A percentile compares a stretch with the other conserved stretches of the same genome.
phyloP scores from a whole-genome alignment of 92 coral and sea anemone genomes.

The Metridium senile region DNA sequence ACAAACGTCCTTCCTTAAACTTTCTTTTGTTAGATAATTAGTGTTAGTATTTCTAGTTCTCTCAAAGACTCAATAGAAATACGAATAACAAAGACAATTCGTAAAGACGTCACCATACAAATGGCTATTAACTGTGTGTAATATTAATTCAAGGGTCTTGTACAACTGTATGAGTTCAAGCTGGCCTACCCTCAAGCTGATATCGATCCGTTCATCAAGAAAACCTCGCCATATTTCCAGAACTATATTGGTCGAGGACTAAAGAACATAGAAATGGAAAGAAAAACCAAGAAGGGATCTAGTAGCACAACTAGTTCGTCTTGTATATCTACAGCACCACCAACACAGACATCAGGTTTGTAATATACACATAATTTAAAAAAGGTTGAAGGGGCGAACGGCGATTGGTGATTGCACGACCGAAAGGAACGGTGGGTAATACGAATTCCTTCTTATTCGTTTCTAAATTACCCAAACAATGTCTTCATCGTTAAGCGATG shows the following conservation, averaged over 20 bases:
- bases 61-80: too few relatives aligned
- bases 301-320: conserved; percentile 17
- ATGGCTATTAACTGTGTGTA: background rate
- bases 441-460: too few relatives aligned
- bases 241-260: conserved; percentile 94
- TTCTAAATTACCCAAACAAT: too few relatives aligned
- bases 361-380: too few relatives aligned
- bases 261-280: conserved; percentile 86
- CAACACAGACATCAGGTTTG: conserved; percentile 17
- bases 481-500: too few relatives aligned
- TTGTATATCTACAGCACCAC: conserved; percentile 3
- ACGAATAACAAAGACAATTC: too few relatives aligned
- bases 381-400: too few relatives aligned
- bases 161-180: conserved; percentile 86
- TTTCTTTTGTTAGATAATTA: too few relatives aligned
- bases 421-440: too few relatives aligned
- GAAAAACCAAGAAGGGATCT: conserved; percentile 61
- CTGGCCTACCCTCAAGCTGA: conserved; percentile 86
- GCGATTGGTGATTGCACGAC: too few relatives aligned
- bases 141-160: conserved; percentile 66
- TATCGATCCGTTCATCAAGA: conserved; percentile 90
- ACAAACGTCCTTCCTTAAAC: background rate
- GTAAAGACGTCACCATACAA: background rate
- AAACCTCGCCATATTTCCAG: conserved; percentile 95
- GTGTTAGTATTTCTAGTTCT: too few relatives aligned